Conservation (phyloP, 1,140 invertebrate genomes). For the Metaphire vulgaris region DNA sequence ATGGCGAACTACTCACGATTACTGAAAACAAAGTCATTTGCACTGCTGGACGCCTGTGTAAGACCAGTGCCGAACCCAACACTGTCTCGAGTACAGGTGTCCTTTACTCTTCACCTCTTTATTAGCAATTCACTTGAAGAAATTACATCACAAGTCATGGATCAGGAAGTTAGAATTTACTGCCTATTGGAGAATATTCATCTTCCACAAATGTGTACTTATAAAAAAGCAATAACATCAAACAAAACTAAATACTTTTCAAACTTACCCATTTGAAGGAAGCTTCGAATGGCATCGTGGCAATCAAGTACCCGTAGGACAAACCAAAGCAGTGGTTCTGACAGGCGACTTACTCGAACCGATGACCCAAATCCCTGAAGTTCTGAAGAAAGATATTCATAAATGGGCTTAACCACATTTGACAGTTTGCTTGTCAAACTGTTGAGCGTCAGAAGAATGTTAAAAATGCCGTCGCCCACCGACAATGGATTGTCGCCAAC, state of each 20-base stretch:
- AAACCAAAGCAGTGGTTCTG: slow-evolving; percentile 69
- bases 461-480: slow-evolving; percentile 74
- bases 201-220: neutral
- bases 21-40: too few species aligned
- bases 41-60: too few species aligned
- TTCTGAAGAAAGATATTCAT: slow-evolving; percentile 66
- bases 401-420: slow-evolving; percentile 66
- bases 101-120: too few species aligned
- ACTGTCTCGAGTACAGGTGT: too few species aligned
- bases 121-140: too few species aligned
- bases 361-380: neutral
- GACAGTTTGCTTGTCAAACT: slow-evolving; percentile 65
- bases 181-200: neutral
- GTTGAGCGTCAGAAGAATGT: slow-evolving; percentile 67
- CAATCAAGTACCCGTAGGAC: slow-evolving; percentile 66
- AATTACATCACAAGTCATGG: too few species aligned
- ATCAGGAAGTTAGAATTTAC: neutral
- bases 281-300: slow-evolving; percentile 61
- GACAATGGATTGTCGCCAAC: slow-evolving; percentile 59
- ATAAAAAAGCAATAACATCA: neutral
- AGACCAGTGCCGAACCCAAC: too few species aligned
- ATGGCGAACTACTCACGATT: too few species aligned
- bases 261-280: slow-evolving; percentile 58
- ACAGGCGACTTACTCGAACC: slow-evolving; percentile 50
- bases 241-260: too few species aligned